Conservation (phyloP, 2,113 vertebrate species). For the Dasyornis broadbenti region DNA sequence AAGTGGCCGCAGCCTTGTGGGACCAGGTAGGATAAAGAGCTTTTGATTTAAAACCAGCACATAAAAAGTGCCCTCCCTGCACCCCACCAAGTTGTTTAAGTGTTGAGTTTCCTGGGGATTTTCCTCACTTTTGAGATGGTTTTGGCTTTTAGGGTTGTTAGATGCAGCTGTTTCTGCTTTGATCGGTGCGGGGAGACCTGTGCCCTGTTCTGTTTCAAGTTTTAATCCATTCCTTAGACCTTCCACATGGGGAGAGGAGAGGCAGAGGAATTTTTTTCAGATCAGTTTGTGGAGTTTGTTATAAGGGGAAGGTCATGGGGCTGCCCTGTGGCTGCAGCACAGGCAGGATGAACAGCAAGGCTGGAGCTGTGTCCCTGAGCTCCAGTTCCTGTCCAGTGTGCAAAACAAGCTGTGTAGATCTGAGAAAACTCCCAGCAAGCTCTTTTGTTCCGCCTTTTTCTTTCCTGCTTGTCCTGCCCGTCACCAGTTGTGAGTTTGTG, state of each 20-base stretch:
- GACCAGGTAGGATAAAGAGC: slow-evolving; percentile 85
- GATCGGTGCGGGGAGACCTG: fast-evolving
- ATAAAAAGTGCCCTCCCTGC: fast-evolving
- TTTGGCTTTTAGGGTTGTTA: neutral
- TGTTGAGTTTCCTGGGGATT: neutral
- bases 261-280: neutral
- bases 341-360: neutral
- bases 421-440: neutral
- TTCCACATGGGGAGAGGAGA: neutral
- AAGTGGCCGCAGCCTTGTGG: slow-evolving; percentile 97
- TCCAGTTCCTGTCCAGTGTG: neutral
- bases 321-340: neutral
- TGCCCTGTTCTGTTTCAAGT: neutral
- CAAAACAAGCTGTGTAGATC: neutral
- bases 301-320: neutral
- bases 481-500: neutral
- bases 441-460: neutral
- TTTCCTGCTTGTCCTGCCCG: neutral
- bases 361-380: neutral
- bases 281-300: neutral
- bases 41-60: neutral
- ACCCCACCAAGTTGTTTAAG: fast-evolving
- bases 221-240: neutral
- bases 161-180: neutral
- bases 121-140: neutral